Evolutionary conservation across 2,797 vertebrate species (phyloP).

Genomic region (Semotilus atromaculatus): DNA sequence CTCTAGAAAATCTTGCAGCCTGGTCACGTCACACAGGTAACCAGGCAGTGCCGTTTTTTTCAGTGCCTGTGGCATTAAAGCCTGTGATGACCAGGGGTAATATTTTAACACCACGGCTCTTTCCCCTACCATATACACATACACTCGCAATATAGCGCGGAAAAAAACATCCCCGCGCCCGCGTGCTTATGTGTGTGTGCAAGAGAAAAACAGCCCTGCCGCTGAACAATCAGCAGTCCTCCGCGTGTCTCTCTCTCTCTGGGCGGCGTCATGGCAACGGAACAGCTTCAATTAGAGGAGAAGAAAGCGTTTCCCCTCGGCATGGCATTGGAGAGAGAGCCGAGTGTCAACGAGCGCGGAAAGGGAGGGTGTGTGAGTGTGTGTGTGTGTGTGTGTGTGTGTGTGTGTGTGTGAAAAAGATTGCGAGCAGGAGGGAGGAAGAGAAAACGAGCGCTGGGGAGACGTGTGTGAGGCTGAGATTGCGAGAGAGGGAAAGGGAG

Average conservation of each 20-base stretch:
- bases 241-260: slow-evolving; percentile 56
- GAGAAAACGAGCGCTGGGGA: slow-evolving; percentile 53
- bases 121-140: slow-evolving; percentile 33
- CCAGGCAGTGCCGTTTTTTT: slow-evolving; percentile 1
- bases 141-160: slow-evolving; percentile 46
- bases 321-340: slow-evolving; percentile 59
- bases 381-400: slow-evolving; percentile 38
- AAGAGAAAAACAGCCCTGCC: slow-evolving; percentile 54
- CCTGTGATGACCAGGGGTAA: slow-evolving; percentile 50
- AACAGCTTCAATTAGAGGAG: slow-evolving; percentile 69
- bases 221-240: slow-evolving; percentile 65
- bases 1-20: slow-evolving; percentile 14
- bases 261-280: slow-evolving; percentile 69
- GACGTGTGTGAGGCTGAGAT: slow-evolving; percentile 57
- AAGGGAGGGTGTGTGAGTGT: slow-evolving; percentile 48
- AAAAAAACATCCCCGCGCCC: slow-evolving; percentile 46
- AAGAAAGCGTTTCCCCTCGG: slow-evolving; percentile 67
- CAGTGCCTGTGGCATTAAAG: slow-evolving; percentile 42
- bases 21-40: slow-evolving; percentile 7
- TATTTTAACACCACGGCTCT: slow-evolving; percentile 47
- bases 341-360: slow-evolving; percentile 63
- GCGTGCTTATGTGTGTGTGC: slow-evolving; percentile 55
- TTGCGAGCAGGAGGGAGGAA: slow-evolving; percentile 48
- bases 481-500: slow-evolving; percentile 52
- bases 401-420: slow-evolving; percentile 43